phyloP scores from a whole-genome alignment of 2,888 invertebrate genomes.

The Cephus runcator region DNA sequence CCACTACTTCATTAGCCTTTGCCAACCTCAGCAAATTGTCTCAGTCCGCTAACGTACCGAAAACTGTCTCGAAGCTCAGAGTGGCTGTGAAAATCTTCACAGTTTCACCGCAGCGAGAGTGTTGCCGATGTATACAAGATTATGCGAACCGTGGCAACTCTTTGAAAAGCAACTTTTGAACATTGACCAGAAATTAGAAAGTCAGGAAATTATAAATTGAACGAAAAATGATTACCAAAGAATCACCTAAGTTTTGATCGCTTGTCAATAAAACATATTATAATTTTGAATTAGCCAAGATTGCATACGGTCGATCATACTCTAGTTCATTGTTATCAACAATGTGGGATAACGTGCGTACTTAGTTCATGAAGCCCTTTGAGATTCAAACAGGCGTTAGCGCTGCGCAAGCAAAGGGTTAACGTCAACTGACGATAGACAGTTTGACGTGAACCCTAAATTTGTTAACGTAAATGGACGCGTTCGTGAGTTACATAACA shows the following conservation, averaged over 20 bases:
- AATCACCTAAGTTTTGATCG: background rate
- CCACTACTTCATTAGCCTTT: constrained; percentile 38
- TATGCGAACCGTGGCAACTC: background rate
- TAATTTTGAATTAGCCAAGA: background rate
- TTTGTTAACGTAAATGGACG: background rate
- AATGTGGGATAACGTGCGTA: background rate
- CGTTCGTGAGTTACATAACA: background rate
- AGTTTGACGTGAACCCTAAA: background rate
- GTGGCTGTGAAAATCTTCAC: background rate
- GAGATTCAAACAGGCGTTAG: background rate
- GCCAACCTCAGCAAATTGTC: constrained; percentile 38
- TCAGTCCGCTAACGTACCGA: background rate
- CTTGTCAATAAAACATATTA: background rate
- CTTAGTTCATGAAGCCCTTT: background rate
- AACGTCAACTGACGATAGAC: background rate
- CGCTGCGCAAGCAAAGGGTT: background rate
- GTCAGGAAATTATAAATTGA: no score
- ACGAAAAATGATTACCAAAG: no score
- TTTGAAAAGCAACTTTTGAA: background rate
- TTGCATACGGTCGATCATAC: background rate
- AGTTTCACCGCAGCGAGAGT: background rate
- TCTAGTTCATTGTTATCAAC: background rate
- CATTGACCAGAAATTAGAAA: no score
- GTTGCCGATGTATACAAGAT: background rate
- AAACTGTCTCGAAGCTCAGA: background rate